Evolutionary conservation across 2,888 invertebrate species (phyloP).

Genomic region (Agapostemon virescens): DNA sequence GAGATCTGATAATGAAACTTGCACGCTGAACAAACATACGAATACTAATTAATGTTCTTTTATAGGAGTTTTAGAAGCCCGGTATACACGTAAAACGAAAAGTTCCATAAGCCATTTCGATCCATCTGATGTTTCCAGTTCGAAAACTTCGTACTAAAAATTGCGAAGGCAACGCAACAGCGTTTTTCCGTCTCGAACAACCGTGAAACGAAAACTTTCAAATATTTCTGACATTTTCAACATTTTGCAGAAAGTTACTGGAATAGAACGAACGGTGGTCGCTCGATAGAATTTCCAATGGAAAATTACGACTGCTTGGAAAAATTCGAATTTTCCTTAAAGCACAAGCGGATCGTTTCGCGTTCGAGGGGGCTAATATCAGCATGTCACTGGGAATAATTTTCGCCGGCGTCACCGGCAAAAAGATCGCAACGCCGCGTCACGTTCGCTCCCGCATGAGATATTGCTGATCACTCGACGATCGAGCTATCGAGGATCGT

Average conservation of each 20-base stretch:
- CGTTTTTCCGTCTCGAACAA: neutral
- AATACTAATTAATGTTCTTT: neutral
- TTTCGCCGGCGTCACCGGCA: slow-evolving; percentile 36
- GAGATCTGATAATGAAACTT: neutral
- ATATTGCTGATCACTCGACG: slow-evolving; percentile 52
- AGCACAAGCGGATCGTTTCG: neutral
- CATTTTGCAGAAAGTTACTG: neutral
- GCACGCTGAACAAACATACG: neutral
- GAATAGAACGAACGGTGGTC: neutral
- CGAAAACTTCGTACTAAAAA: neutral
- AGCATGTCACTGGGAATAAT: slow-evolving; percentile 53
- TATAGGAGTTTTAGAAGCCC: neutral
- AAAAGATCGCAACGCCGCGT: slow-evolving; percentile 47
- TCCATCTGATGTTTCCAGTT: neutral
- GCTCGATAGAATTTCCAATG: neutral
- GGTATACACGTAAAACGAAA: neutral
- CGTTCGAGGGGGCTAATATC: slow-evolving; percentile 16
- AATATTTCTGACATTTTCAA: neutral
- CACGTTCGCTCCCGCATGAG: slow-evolving; percentile 46
- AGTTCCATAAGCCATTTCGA: neutral
- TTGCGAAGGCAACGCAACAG: neutral
- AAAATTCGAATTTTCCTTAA: neutral
- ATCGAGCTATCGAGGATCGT: slow-evolving; percentile 49
- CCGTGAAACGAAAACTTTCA: neutral
- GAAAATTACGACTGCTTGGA: neutral